Evolutionary conservation across 1,140 invertebrate species (phyloP), one percentile per base, ranked within the genome.

Genomic region (Heliconius congener): DNA sequence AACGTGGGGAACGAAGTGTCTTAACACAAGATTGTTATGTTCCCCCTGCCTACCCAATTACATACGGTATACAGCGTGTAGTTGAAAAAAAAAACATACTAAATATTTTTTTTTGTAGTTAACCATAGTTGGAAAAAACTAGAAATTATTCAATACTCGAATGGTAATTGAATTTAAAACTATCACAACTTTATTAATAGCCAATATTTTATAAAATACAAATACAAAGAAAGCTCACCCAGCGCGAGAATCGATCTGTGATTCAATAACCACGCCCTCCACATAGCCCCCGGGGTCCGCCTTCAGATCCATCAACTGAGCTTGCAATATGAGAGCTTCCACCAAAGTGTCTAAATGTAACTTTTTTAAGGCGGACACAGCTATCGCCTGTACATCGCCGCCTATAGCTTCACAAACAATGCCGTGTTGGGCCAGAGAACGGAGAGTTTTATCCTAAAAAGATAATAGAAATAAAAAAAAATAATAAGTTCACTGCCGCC

Each of bases 211-310:
- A 37, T 18, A 23, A n/a, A n/a, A 57, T 13, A 42, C 5, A 8
- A 8, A 37, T 34, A 71, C 27, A 8, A 23, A 3, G 3, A 1
- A 23, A 66, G 18, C 88, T 91, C 87, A 97, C 96, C 97, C 98
- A 89, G 96, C 95, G 27, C 95, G 93, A 19, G 95, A 91, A 93
- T 99, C 97, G 9, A 96, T 95, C 77, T 95, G 96, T 1, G 98
- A 97, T 95, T 99, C 99, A 23, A 99, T 96, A 1, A 99, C 96
- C 13, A 97, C 96, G 1, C 97, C 99, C 95, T 99, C 99, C 0
- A 98, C 98, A 1, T 96, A 91, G 0, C 99, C 99, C 18, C 95
- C 96, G 3, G 97, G 96, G 93, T 99, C 98, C 0, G 96, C 96
- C 86, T 96, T 97, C 2, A 99, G 92, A 27, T 98, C 96, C 96